Evolutionary conservation across 2,797 vertebrate genomes (phyloP).

Genomic region (Phoeniculus purpureus): DNA sequence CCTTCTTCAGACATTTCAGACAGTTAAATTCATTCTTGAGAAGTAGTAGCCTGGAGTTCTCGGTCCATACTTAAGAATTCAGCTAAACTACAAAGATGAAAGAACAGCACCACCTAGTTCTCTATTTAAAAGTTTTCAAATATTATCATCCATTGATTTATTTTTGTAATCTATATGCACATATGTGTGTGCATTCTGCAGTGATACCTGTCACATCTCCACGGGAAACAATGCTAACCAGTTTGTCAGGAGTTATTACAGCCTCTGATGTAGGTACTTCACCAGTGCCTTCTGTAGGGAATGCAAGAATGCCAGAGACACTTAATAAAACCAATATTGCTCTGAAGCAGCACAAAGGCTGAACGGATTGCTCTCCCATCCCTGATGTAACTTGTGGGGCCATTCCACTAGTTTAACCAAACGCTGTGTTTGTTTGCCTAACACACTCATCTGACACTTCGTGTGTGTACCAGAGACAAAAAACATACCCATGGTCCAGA

Average conservation of each 20-base stretch:
- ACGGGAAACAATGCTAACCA: constrained; percentile 1
- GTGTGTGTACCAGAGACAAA: not conserved
- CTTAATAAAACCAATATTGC: not conserved
- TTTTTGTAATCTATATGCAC: constrained; percentile 44
- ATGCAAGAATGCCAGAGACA: not conserved
- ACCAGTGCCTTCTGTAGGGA: not conserved
- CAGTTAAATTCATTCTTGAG: not conserved
- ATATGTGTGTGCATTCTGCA: not conserved
- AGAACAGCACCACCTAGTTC: constrained; percentile 83
- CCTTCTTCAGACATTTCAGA: not conserved
- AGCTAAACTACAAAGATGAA: constrained; percentile 75
- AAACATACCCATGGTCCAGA: not conserved
- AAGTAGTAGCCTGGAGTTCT: constrained; percentile 30
- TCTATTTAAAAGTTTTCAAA: constrained; percentile 70
- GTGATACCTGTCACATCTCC: not conserved
- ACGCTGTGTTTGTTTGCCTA: not conserved
- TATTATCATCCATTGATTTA: constrained; percentile 45
- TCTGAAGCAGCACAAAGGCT: not conserved
- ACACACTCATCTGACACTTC: not conserved
- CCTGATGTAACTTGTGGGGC: not conserved
- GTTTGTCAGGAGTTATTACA: constrained; percentile 25
- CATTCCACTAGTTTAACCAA: not conserved
- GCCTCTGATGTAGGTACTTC: not conserved
- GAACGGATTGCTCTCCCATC: not conserved
- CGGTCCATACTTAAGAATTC: constrained; percentile 50